Evolutionary conservation across 1,140 invertebrate genomes (phyloP).

Genomic region (Babylonia areolata): DNA sequence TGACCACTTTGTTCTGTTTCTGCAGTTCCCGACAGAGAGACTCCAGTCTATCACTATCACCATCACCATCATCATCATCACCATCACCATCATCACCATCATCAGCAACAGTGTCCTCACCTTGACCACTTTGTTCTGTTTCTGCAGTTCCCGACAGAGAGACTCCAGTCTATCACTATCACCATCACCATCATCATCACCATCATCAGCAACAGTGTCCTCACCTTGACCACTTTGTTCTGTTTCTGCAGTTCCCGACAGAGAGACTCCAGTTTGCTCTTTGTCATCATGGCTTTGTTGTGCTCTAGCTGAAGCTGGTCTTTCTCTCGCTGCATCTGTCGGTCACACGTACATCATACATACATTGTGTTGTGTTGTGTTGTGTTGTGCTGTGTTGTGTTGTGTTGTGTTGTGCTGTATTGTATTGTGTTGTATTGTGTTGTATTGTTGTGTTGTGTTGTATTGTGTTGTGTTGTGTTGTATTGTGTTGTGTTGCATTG

Average conservation of each 20-base stretch:
- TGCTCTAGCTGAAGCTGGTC: conserved; percentile 89
- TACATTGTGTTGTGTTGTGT: too few species aligned
- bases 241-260: conserved; percentile 93
- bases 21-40: conserved; percentile 82
- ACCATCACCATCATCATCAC: background rate
- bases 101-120: too few species aligned
- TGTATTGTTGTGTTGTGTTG: too few species aligned
- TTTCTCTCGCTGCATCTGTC: conserved; percentile 83
- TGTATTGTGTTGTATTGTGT: too few species aligned
- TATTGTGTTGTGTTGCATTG: too few species aligned
- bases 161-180: conserved; percentile 76
- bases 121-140: conserved; percentile 92
- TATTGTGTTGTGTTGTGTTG: too few species aligned
- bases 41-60: conserved; percentile 56
- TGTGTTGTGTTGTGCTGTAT: background rate
- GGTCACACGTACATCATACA: too few species aligned
- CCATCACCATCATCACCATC: too few species aligned
- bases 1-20: conserved; percentile 91
- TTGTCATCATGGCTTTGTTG: conserved; percentile 87
- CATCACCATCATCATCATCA: too few species aligned
- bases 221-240: conserved; percentile 90
- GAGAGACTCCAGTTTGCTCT: conserved; percentile 88
- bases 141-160: conserved; percentile 91
- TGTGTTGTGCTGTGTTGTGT: background rate
- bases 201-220: background rate